Percentiles rank a stretch among this genome's conserved stretches.
These are phyloP conservation scores for Coenonympha arcania DNA, from an alignment of 2,888 invertebrate species.

Conservation along the genomic window DNA sequence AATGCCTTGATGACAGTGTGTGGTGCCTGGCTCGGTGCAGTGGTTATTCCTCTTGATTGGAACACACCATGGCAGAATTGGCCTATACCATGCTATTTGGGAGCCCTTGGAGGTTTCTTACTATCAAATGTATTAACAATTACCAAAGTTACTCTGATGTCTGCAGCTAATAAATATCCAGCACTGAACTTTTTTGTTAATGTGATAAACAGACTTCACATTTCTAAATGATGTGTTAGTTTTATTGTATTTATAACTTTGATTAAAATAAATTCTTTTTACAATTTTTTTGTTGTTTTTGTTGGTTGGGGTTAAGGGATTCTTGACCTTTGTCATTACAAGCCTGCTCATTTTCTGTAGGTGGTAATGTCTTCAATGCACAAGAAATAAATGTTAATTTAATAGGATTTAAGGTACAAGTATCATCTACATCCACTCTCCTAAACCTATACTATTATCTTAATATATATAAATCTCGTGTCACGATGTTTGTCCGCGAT, in stretches of 20 bases:
- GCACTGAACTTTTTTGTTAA: slow-evolving; percentile 45
- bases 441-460: too few species aligned
- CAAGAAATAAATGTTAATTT: too few species aligned
- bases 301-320: too few species aligned
- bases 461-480: too few species aligned
- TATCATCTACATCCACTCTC: too few species aligned
- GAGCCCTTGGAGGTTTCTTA: slow-evolving; percentile 78
- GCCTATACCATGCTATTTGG: slow-evolving; percentile 82
- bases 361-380: too few species aligned
- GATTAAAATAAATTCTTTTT: neutral
- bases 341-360: too few species aligned
- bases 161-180: slow-evolving; percentile 56
- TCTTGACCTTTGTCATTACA: too few species aligned
- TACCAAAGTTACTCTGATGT: slow-evolving; percentile 53
- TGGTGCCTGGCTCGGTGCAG: slow-evolving; percentile 89
- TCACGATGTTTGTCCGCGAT: too few species aligned
- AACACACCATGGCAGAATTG: slow-evolving; percentile 90
- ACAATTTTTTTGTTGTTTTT: too few species aligned
- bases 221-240: slow-evolving; percentile 37
- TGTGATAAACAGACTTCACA: slow-evolving; percentile 44
- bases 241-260: neutral
- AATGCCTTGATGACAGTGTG: slow-evolving; percentile 76
- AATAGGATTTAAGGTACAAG: too few species aligned
- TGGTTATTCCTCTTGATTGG: slow-evolving; percentile 93
- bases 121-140: slow-evolving; percentile 73